Base-by-base conservation (phyloP, 2,797 vertebrate genomes). In the Parambassis ranga region DNA sequence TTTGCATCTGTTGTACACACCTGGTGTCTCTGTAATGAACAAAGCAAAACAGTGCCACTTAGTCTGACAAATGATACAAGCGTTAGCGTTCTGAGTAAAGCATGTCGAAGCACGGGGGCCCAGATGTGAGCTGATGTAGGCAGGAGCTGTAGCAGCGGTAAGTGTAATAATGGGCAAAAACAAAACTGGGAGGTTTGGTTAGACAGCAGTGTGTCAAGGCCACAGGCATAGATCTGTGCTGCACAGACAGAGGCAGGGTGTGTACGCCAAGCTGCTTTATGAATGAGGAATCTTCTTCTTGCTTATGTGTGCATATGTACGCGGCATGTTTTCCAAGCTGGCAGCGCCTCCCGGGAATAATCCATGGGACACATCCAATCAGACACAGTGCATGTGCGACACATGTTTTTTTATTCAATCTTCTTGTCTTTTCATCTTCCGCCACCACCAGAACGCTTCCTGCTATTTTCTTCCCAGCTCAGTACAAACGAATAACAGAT, bases 401-500 rank as follows among this genome's bases (percentile, higher is more conserved):
- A 96, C 92, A 93, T 96, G 94, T 93, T 95, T 95, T 95, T 89
- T 90, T 91, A 91, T 89, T 89, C 89, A 89, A 90, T 88, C 88
- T 84, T 84, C 90, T 95, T 92, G 92, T 95, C 94, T 95, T 97
- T 96, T 97, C 94, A 95, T 96, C 94, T 95, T 94, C 92, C 87
- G 87, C 91, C 92, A 94, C 93, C 94, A 95, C 93, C 92, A 93
- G 92, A 95, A 95, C 90, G 92, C 95, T 96, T 98, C 95, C 96
- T 98, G 96, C 94, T 89, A 94, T 94, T 95, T 93, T 95, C 94
- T 94, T 95, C 93, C 93, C 94, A 94, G 93, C 93, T 93, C 92
- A 87, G 94, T 92, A 96, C 94, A 97, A 97, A 97, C 94, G 93
- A 95, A 95, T 95, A 94, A 94, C 96, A 98, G 95, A 97, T 97